Percentiles rank a stretch among this genome's conserved stretches.
phyloP scores from a whole-genome alignment of 53 echinoderm and acorn worm species.

The Actinopyga echinites region DNA sequence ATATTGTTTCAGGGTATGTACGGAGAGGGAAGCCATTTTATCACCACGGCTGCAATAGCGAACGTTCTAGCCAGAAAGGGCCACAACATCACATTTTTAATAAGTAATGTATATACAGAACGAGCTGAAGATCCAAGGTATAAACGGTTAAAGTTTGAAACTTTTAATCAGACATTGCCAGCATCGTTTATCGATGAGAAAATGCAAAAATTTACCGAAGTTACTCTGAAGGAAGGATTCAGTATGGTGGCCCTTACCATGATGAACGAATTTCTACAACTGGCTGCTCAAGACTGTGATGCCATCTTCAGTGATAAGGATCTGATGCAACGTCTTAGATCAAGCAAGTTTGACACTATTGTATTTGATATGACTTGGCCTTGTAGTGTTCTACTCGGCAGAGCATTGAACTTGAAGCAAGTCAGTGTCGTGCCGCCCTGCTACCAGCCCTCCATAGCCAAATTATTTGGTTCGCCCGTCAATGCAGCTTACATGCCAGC shows the following conservation, averaged over 20 bases:
- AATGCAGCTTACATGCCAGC: constrained; percentile 4
- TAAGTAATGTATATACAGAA: neutral
- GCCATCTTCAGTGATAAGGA: neutral
- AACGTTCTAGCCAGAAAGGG: neutral
- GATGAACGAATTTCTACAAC: neutral
- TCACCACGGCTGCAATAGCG: neutral
- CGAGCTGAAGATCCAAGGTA: neutral
- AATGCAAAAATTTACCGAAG: neutral
- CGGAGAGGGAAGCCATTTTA: neutral
- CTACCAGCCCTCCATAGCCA: neutral
- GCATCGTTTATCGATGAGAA: neutral
- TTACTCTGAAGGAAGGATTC: constrained; percentile 5
- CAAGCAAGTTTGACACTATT: neutral
- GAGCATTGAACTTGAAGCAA: neutral
- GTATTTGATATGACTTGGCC: constrained; percentile 12
- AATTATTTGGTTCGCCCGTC: neutral
- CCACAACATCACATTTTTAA: neutral
- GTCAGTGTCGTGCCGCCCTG: neutral
- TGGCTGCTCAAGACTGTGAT: neutral
- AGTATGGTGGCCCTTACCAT: neutral
- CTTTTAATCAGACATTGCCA: neutral
- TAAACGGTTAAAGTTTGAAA: neutral
- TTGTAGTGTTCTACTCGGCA: neutral
- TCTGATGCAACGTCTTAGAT: neutral
- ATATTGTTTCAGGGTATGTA: neutral